These are phyloP conservation scores for Patiria pectinifera DNA, from an alignment of 53 echinoderm and acorn worm species.

Conservation along the genomic window DNA sequence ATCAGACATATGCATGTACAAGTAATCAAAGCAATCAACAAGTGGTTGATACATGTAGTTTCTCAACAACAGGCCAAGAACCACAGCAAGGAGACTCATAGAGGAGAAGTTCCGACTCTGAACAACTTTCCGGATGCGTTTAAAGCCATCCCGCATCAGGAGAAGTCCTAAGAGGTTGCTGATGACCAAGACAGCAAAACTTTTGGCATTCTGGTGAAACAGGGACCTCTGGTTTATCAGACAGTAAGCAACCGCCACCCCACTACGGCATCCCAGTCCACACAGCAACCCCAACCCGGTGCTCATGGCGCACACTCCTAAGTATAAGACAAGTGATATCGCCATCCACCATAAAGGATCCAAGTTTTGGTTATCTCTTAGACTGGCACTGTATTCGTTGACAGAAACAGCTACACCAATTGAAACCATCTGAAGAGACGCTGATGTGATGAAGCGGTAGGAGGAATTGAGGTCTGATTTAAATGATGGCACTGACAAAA, in stretches of 20 bases:
- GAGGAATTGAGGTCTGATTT: constrained; percentile 31
- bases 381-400: constrained; percentile 7
- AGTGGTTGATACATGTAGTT: background rate
- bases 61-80: background rate
- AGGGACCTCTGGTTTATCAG: constrained; percentile 36
- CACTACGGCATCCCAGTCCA: constrained; percentile 59
- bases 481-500: constrained; percentile 25
- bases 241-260: constrained; percentile 62
- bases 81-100: background rate
- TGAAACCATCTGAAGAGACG: constrained; percentile 18
- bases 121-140: background rate
- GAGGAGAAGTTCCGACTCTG: background rate
- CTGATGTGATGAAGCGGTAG: constrained; percentile 53
- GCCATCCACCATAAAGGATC: background rate
- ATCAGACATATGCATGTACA: constrained; percentile 10
- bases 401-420: constrained; percentile 13
- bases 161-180: constrained; percentile 50
- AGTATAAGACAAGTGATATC: background rate
- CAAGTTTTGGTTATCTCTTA: background rate
- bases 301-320: constrained; percentile 21
- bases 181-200: background rate
- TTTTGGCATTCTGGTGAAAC: constrained; percentile 5
- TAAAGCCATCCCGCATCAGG: constrained; percentile 28
- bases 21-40: background rate
- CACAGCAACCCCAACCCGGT: constrained; percentile 27